Evolutionary conservation across 2,113 vertebrate species (phyloP), one percentile per base, ranked within the genome.

Genomic region (Mugil cephalus): DNA sequence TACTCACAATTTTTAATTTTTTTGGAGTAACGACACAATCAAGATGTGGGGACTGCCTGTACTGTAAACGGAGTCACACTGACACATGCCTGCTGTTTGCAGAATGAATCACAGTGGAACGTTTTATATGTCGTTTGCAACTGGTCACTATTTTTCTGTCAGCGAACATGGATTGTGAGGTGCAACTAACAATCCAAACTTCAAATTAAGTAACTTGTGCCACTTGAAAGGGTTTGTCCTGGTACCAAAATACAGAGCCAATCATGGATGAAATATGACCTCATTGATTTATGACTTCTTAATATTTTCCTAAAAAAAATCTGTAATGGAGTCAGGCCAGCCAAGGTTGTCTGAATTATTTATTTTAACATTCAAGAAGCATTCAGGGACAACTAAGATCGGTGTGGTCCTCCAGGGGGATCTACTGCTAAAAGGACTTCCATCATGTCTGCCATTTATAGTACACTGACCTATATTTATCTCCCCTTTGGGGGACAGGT

Each of bases 61-160:
- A 66, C 80, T 84, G 74, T 92, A 91, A 89, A 92, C 87, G 86
- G 38, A 81, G 80, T 91, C 70, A 69, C 78, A 48, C 63, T 70
- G 53, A 75, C 84, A 79, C 77, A 30, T 6, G 53, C 50, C 69
- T 19, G 40, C 78, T 80, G 80, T 79, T 90, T 89, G 76, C 64
- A 46, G 53, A 73, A 66, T 19, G 60, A 85, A 52, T 59, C 73
- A 54, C 67, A 83, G 70, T 87, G 88, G 79, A 87, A 89, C 79
- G 69, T 88, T 88, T 82, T 61, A 69, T 70, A 61, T 70, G 51
- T 24, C 7, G 8, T 77, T 50, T 43, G 38, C 56, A 63, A 64
- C 54, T 34, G n/a, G 66, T 73, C 15, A 50, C 72, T 38, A 51
- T 56, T 10, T 0, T n/a, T 72, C 35, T 39, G n/a, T 52, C 18